Base-by-base conservation (phyloP, 2,113 vertebrate genomes). In the Propithecus coquereli region DNA sequence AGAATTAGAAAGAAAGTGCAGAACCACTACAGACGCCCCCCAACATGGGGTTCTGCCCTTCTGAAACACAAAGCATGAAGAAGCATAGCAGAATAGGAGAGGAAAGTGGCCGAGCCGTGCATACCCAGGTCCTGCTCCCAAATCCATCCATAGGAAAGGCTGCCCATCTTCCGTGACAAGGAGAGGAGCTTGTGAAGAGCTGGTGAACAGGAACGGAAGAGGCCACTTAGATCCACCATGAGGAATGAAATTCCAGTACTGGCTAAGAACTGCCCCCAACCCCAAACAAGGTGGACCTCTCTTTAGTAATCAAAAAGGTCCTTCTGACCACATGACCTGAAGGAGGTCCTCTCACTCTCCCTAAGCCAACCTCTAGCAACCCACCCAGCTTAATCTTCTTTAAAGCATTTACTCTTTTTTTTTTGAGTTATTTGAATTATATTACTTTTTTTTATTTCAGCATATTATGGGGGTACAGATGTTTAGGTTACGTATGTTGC, bases 191-290 rank as follows among this genome's bases (percentile, higher is more conserved):
- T 22, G 13, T 47, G 16, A 45, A 47, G 4, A 70, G 7, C 3
- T 8, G 32, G 18, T 10, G 23, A 40, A 47, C 47, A 20, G 10
- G 6, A 73, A 18, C 37, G 59, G 50, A 77, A 76, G 16, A 45
- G 3, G 12, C 37, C 30, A 18, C 32, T n/a, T 10, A 37, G 30
- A 57, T 14, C 45, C 18, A 45, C 8, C 0, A 1, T 6, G 1
- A 27, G 14, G 25, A 71, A 57, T 65, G 45, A 94, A 54, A 68
- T 13, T 43, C 87, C 32, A 12, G 6, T 50, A 34, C 20, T 73
- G 40, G 7, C 5, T 63, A 27, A 82, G 34, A 65, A 84, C 50
- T 34, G 10, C 9, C 43, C 63, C 81, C 25, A 43, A 25, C 13
- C 66, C 71, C 61, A 71, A 52, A 73, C 6, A 91, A 74, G 40